Conservation (phyloP, 2,888 invertebrate species). For the Monochamus alternatus region DNA sequence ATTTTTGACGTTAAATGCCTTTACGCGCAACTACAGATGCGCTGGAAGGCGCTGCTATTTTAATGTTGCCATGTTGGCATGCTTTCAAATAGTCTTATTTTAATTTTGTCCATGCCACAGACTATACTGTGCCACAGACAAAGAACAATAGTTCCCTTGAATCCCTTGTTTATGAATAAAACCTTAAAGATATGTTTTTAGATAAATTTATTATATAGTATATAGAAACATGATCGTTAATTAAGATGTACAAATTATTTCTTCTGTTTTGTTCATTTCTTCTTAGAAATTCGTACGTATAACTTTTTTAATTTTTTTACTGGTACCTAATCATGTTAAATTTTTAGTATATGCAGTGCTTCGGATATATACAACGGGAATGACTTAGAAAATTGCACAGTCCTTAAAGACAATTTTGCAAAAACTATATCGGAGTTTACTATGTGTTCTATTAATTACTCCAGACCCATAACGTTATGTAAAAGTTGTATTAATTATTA, state of each 20-base stretch:
- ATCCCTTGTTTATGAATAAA: too few species aligned
- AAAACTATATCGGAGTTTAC: slow-evolving; percentile 75
- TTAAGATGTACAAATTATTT: neutral
- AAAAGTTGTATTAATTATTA: slow-evolving; percentile 75
- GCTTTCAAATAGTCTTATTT: too few species aligned
- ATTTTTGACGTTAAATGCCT: too few species aligned
- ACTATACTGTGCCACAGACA: too few species aligned
- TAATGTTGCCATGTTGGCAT: too few species aligned
- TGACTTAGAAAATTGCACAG: slow-evolving; percentile 51
- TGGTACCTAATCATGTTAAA: neutral
- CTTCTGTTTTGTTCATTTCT: neutral
- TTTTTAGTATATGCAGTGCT: slow-evolving; percentile 14
- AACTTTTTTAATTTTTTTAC: neutral
- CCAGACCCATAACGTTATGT: slow-evolving; percentile 78
- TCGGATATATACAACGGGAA: neutral
- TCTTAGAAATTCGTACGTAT: neutral
- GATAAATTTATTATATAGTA: too few species aligned
- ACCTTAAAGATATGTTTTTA: too few species aligned
- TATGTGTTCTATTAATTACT: slow-evolving; percentile 75
- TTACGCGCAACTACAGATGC: too few species aligned
- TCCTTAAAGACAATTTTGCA: slow-evolving; percentile 70
- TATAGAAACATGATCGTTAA: neutral
- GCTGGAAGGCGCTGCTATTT: too few species aligned
- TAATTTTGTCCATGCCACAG: too few species aligned
- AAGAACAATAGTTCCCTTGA: too few species aligned